A percentile compares a stretch with the other conserved stretches of the same genome.
phyloP scores from a whole-genome alignment of 2,797 vertebrate species.

The Anabacerthia variegaticeps region DNA sequence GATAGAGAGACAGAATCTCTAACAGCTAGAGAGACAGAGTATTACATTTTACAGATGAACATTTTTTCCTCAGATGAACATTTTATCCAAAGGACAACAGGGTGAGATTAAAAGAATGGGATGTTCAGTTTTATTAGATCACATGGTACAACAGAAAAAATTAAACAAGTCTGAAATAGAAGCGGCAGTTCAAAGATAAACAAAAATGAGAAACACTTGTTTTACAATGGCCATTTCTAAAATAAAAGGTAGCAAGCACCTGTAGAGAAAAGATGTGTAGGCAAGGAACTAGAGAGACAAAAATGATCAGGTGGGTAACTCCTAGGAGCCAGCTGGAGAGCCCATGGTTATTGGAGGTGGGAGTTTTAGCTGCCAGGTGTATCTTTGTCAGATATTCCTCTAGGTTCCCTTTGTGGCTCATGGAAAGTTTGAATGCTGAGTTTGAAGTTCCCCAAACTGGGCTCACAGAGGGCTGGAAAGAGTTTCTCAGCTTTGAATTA shows the following conservation, averaged over 20 bases:
- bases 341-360: background rate
- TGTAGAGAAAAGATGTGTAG: background rate
- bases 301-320: background rate
- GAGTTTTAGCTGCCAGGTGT: background rate
- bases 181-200: background rate
- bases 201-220: background rate
- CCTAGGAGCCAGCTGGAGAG: background rate
- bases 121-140: background rate
- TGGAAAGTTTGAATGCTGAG: background rate
- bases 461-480: rapidly evolving
- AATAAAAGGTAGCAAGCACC: background rate
- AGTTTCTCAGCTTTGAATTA: background rate
- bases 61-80: background rate
- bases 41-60: background rate
- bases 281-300: background rate
- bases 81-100: background rate
- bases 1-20: background rate
- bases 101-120: background rate
- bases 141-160: background rate
- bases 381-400: background rate
- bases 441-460: background rate
- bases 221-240: background rate
- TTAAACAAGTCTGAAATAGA: background rate
- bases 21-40: background rate
- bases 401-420: background rate